Percentiles rank a stretch among this genome's conserved stretches.
Conservation (phyloP, 37 sponge, comb jelly and placozoan genomes). For the Amphimedon queenslandica region DNA sequence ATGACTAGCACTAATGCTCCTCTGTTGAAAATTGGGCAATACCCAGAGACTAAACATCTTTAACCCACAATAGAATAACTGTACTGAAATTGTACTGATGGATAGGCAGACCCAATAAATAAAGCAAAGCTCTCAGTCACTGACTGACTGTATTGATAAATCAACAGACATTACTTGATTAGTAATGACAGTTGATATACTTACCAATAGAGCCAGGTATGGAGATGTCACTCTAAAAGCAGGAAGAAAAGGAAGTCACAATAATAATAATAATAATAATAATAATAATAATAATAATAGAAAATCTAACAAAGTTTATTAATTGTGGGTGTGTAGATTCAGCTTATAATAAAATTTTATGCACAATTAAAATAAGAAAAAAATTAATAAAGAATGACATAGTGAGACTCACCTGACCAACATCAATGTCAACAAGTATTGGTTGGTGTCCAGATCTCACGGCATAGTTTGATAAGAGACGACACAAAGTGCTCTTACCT, state of each 20-base stretch:
- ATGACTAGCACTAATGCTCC: no score
- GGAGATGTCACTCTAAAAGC: conserved; percentile 55
- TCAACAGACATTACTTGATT: background rate
- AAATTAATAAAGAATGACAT: no score
- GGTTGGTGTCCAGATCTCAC: conserved; percentile 77
- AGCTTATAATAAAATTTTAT: background rate
- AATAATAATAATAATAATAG: no score
- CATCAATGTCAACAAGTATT: conserved; percentile 81
- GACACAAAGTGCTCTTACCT: conserved; percentile 90
- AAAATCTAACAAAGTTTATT: background rate
- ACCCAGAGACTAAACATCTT: no score
- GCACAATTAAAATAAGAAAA: background rate
- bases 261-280: no score
- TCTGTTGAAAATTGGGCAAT: no score
- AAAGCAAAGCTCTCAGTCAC: no score
- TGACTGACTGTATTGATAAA: no score
- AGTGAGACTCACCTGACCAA: conserved; percentile 72
- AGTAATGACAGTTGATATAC: background rate
- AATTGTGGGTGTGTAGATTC: background rate
- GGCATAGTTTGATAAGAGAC: conserved; percentile 82
- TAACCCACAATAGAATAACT: no score
- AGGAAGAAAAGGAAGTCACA: no score
- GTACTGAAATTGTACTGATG: no score
- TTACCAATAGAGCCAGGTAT: conserved; percentile 74
- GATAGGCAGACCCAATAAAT: no score